Evolutionary conservation across 2,888 invertebrate species (phyloP).

Genomic region (Sepioteuthis lessoniana): DNA sequence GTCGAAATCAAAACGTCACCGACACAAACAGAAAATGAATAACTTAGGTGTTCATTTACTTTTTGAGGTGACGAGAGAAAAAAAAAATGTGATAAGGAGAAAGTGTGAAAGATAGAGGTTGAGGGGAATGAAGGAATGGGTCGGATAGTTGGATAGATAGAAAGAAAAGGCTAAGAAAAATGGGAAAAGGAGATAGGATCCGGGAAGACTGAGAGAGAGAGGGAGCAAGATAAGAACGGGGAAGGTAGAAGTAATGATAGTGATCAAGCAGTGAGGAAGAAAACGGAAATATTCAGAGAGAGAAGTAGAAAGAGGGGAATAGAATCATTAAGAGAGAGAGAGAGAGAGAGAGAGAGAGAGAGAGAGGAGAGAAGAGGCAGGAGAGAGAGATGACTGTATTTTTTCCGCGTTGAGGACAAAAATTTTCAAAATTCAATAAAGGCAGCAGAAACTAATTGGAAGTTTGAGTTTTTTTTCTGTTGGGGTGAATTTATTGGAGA

Average conservation of each 20-base stretch:
- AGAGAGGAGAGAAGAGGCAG: neutral
- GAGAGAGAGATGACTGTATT: neutral
- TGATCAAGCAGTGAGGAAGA: neutral
- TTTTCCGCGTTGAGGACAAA: too few relatives aligned
- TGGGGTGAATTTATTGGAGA: slow-evolving; percentile 8
- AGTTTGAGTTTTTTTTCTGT: neutral
- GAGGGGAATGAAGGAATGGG: too few relatives aligned
- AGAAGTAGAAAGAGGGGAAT: neutral
- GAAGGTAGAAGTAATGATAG: neutral
- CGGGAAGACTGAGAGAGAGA: neutral
- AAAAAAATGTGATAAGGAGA: too few relatives aligned
- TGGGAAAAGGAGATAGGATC: neutral
- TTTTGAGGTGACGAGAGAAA: too few relatives aligned
- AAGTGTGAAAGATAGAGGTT: too few relatives aligned
- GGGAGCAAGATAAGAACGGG: neutral
- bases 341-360: neutral
- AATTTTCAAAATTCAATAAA: neutral
- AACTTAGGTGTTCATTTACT: too few relatives aligned
- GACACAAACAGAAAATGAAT: too few relatives aligned
- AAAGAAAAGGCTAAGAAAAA: too few relatives aligned
- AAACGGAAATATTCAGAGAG: neutral
- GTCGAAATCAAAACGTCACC: too few relatives aligned
- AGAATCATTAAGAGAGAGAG: neutral
- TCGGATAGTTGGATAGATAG: too few relatives aligned
- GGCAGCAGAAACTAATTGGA: neutral